These are phyloP conservation scores for Dendrocincla tyrannina DNA, from an alignment of 2,797 vertebrate genomes.

Conservation along the genomic window DNA sequence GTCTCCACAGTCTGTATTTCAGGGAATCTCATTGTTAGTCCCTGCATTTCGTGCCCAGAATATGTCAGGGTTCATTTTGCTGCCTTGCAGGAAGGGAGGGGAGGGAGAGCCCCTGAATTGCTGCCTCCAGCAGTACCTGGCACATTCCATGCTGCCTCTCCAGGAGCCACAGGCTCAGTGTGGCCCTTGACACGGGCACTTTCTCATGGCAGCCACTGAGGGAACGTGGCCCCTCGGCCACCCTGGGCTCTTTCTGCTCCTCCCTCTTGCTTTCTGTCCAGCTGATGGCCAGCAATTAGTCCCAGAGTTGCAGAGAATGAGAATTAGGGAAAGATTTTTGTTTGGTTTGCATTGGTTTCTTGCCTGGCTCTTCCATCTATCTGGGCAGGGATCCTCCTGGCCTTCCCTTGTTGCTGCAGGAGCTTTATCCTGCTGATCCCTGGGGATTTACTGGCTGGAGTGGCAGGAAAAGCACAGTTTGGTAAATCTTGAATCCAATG, in stretches of 20 bases:
- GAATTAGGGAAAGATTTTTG: not conserved
- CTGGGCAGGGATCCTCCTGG: not conserved
- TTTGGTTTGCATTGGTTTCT: not conserved
- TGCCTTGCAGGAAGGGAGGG: not conserved
- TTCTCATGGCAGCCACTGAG: constrained; percentile 24
- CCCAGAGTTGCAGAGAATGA: not conserved
- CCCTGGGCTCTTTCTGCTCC: not conserved
- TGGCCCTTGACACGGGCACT: not conserved
- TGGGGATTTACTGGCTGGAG: not conserved
- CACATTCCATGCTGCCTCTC: fast-evolving
- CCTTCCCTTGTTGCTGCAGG: not conserved
- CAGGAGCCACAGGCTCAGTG: not conserved
- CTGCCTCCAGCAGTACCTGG: not conserved
- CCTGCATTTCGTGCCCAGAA: constrained; percentile 33
- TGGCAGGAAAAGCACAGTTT: not conserved
- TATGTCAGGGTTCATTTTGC: constrained; percentile 7
- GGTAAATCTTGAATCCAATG: not conserved
- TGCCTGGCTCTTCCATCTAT: not conserved
- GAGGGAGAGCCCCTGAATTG: not conserved
- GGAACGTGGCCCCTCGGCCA: not conserved
- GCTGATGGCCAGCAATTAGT: not conserved
- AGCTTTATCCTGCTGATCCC: not conserved
- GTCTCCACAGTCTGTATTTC: not conserved
- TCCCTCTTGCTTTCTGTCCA: not conserved
- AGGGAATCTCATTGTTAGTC: not conserved